Conservation (phyloP, 2,113 vertebrate genomes). For the Brachyistius frenatus region DNA sequence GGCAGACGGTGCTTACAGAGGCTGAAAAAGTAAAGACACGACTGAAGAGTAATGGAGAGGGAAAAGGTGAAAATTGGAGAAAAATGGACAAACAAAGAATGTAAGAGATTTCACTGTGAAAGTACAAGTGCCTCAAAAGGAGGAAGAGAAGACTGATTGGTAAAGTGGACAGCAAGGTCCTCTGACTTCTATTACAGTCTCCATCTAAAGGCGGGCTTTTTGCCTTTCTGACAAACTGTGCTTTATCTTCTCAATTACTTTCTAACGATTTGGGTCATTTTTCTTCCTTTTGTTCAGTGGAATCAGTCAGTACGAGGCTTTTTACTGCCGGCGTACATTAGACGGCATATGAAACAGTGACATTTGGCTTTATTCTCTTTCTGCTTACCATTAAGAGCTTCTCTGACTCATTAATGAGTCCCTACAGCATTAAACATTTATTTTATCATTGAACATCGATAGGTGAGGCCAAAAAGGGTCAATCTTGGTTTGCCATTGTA, state of each 20-base stretch:
- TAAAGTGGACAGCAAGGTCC: neutral
- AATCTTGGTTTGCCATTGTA: neutral
- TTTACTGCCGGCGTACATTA: neutral
- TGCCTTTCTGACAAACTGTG: conserved; percentile 27
- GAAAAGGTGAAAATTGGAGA: conserved; percentile 25
- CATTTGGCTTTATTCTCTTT: conserved; percentile 29
- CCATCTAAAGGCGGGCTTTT: neutral
- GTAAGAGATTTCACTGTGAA: conserved; percentile 29
- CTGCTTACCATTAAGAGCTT: conserved; percentile 32
- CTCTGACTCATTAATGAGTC: conserved; percentile 43
- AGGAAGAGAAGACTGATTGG: conserved; percentile 1
- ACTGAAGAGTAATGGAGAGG: conserved; percentile 12
- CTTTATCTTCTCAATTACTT: conserved; percentile 33
- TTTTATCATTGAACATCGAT: conserved; percentile 23
- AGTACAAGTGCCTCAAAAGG: conserved; percentile 15
- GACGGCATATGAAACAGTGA: conserved; percentile 15
- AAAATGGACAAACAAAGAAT: conserved; percentile 26
- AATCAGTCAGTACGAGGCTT: conserved; percentile 28
- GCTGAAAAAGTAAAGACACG: conserved; percentile 15
- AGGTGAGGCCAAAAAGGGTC: neutral
- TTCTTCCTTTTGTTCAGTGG: conserved; percentile 18
- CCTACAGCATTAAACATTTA: conserved; percentile 31
- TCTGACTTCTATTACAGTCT: conserved; percentile 19
- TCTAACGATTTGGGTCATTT: conserved; percentile 14
- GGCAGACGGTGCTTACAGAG: conserved; percentile 8